A percentile compares a stretch with the other conserved stretches of the same genome.
These are phyloP conservation scores for Anguilla anguilla DNA, from an alignment of 2,797 vertebrate genomes.

Conservation along the genomic window DNA sequence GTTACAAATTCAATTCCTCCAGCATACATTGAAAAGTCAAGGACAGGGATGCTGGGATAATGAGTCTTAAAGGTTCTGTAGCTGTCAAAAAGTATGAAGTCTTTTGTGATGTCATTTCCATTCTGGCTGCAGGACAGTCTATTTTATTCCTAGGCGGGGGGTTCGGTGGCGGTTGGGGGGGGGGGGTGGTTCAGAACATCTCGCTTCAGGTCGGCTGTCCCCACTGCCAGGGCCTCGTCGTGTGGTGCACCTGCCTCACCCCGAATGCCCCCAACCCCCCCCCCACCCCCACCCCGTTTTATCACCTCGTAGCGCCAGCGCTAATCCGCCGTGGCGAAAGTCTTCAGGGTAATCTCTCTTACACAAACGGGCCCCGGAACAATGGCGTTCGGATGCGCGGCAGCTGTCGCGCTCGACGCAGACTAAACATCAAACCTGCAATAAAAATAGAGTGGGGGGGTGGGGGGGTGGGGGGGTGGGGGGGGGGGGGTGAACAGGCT, in stretches of 20 bases:
- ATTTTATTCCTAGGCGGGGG: not conserved
- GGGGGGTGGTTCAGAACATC: not conserved
- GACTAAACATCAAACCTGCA: constrained; percentile 16
- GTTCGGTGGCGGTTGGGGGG: not conserved
- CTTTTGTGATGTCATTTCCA: constrained; percentile 5
- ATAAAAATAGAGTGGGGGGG: not conserved
- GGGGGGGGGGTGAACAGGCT: not conserved
- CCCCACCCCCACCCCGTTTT: not conserved
- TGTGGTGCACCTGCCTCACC: not conserved
- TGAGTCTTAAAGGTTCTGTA: not conserved
- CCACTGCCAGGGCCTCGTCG: not conserved
- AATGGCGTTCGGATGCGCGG: not conserved
- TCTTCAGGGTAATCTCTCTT: constrained; percentile 1
- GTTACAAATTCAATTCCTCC: not conserved
- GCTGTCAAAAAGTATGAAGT: constrained; percentile 3
- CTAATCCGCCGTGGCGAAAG: not conserved
- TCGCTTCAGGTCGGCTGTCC: not conserved
- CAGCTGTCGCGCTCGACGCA: not conserved
- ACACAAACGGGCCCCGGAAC: not conserved
- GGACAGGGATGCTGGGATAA: not conserved
- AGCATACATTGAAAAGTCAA: not conserved
- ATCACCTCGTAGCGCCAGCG: not conserved
- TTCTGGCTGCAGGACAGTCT: not conserved
- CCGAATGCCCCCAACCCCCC: not conserved
- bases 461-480: no score